Percentiles rank a stretch among this genome's conserved stretches.
phyloP scores from a whole-genome alignment of 2,888 invertebrate species.

The Acanthoscelides obtectus region DNA sequence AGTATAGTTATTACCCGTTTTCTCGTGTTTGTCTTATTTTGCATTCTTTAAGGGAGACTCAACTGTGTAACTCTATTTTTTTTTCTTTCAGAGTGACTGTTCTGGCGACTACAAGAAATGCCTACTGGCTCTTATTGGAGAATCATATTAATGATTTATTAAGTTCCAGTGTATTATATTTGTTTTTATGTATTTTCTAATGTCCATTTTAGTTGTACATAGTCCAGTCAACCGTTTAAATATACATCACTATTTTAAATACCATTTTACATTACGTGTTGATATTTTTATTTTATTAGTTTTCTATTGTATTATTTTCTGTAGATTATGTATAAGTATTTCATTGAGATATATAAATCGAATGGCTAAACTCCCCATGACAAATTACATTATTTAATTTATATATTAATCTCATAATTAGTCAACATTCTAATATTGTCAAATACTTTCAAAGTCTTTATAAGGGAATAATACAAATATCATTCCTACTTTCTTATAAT shows the following conservation, averaged over 20 bases:
- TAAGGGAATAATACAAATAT: too few relatives aligned
- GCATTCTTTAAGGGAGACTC: conserved; percentile 67
- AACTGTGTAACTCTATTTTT: conserved; percentile 58
- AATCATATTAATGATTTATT: conserved; percentile 15
- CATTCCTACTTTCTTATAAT: too few relatives aligned
- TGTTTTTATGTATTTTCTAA: too few relatives aligned
- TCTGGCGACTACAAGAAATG: conserved; percentile 86
- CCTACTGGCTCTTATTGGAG: conserved; percentile 64
- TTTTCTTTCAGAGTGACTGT: conserved; percentile 67
- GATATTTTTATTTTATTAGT: background rate
- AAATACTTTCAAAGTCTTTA: too few relatives aligned
- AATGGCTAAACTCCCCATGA: too few relatives aligned
- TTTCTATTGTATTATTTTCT: background rate
- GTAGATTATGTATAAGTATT: too few relatives aligned
- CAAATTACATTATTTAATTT: too few relatives aligned
- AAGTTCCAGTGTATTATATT: background rate
- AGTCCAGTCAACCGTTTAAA: background rate
- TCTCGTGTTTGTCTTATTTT: background rate
- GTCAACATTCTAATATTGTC: too few relatives aligned
- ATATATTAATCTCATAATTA: too few relatives aligned
- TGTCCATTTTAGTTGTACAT: too few relatives aligned
- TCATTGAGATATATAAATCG: too few relatives aligned
- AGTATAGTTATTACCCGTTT: too few relatives aligned
- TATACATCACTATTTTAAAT: background rate
- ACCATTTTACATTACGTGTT: background rate